Evolutionary conservation across 2,888 invertebrate genomes (phyloP).

Genomic region (Sicus ferrugineus): DNA sequence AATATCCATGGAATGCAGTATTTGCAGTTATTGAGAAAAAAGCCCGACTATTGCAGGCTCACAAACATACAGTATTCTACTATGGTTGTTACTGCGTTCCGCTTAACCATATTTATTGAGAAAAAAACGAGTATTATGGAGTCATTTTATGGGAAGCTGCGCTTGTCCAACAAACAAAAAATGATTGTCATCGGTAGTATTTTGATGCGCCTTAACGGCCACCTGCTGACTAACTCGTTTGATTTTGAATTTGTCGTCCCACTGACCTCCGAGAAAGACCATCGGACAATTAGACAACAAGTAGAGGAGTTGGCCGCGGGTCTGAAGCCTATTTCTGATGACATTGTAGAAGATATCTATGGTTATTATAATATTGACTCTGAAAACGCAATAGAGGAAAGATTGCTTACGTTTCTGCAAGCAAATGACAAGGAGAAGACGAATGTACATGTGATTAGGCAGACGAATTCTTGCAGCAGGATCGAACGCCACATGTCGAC

Average conservation of each 20-base stretch:
- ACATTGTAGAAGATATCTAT: constrained; percentile 15
- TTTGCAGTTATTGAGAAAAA: constrained; percentile 30
- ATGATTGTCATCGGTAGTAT: constrained; percentile 41
- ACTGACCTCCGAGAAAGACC: neutral
- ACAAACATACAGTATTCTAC: constrained; percentile 42
- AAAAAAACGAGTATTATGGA: constrained; percentile 38
- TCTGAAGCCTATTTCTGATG: constrained; percentile 12
- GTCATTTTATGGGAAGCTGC: constrained; percentile 35
- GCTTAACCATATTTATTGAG: constrained; percentile 42
- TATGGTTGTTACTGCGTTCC: constrained; percentile 41
- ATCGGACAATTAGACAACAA: constrained; percentile 27
- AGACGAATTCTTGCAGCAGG: constrained; percentile 33
- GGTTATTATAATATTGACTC: constrained; percentile 36
- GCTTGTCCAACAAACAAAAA: constrained; percentile 40
- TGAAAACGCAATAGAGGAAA: constrained; percentile 35
- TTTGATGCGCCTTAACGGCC: constrained; percentile 43
- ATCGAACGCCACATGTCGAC: constrained; percentile 38
- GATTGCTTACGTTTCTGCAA: neutral
- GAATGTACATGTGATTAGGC: constrained; percentile 6
- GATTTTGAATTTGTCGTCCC: constrained; percentile 42
- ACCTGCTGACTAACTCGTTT: constrained; percentile 38
- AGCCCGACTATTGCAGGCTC: constrained; percentile 37
- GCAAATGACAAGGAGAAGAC: neutral
- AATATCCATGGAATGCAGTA: constrained; percentile 13
- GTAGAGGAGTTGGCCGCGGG: constrained; percentile 9